Evolutionary conservation across 2,797 vertebrate species (phyloP).

Genomic region (Spheniscus humboldti): DNA sequence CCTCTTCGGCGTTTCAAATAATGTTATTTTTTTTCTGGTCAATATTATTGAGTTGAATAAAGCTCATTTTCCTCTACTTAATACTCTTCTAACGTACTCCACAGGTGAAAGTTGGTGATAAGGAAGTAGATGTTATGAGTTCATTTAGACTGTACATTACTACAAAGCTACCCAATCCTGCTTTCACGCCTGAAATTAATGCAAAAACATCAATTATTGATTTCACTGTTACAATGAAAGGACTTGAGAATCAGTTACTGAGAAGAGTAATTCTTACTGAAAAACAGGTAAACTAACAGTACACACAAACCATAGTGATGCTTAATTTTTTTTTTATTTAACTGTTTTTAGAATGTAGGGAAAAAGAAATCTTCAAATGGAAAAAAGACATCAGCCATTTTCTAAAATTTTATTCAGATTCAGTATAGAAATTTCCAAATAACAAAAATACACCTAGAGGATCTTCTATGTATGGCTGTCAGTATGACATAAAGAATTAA

Average conservation of each 20-base stretch:
- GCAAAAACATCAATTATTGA: conserved; percentile 79
- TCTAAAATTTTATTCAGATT: neutral
- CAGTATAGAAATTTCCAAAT: neutral
- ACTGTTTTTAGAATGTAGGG: neutral
- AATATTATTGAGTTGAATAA: neutral
- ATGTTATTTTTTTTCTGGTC: neutral
- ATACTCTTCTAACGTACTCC: neutral
- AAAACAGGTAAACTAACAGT: conserved; percentile 72
- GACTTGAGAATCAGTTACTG: conserved; percentile 78
- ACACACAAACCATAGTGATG: neutral
- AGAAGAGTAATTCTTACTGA: conserved; percentile 79
- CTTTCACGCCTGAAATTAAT: conserved; percentile 79
- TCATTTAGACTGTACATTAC: conserved; percentile 77
- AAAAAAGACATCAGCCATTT: neutral
- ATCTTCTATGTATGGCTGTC: neutral
- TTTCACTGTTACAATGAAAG: conserved; percentile 80
- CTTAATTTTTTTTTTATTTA: neutral
- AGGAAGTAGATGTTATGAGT: conserved; percentile 74
- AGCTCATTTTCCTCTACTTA: neutral
- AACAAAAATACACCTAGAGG: neutral
- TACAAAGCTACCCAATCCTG: conserved; percentile 78
- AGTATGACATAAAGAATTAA: neutral
- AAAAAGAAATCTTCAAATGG: neutral
- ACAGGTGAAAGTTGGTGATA: conserved; percentile 79
- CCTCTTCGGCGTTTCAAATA: neutral